Evolutionary conservation across 2,797 vertebrate species (phyloP), one percentile per base, ranked within the genome.

Genomic region (Diplodus sargus): DNA sequence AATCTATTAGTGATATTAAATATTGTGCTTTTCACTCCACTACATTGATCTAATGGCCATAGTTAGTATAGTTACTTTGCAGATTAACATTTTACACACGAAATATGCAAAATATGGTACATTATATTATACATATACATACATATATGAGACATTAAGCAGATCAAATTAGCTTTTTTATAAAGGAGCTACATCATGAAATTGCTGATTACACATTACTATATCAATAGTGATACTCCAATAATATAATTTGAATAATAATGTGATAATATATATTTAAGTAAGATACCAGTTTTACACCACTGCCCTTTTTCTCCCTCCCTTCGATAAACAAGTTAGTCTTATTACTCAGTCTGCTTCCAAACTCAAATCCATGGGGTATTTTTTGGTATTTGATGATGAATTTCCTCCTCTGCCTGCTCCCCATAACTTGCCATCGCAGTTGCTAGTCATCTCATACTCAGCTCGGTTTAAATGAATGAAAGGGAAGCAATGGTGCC

Each of bases 401-500:
- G 6, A n/a, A 16, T 25, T 3, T 53, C 16, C 14, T 18, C 5
- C 15, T 25, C n/a, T 53, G 22, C 53, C 23, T 57, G 13, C 2
- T 68, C 48, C 10, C 5, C 4, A 30, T n/a, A 62, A 15, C 34
- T 17, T 57, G 2, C 20, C 34, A 12, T 25, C 45, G 17, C 17
- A 70, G 22, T 12, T 15, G 52, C 53, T n/a, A 22, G 25, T 59
- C 2, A 5, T 22, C 4, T 30, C 20, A 47, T 48, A 58, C 11
- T 9, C 18, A 30, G 54, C 18, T 25, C 28, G 22, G 12, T 11
- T 67, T 68, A 25, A 28, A 25, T n/a, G 3, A 70, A 51, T 11
- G 57, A n/a, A 65, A 62, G 25, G 20, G 28, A 67, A 52, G 16
- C 49, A 66, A 75, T 47, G 45, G 43, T 22, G 62, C 67, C 74